A percentile compares a stretch with the other conserved stretches of the same genome.
phyloP scores from a whole-genome alignment of 2,113 vertebrate species.

The Lathamus discolor region DNA sequence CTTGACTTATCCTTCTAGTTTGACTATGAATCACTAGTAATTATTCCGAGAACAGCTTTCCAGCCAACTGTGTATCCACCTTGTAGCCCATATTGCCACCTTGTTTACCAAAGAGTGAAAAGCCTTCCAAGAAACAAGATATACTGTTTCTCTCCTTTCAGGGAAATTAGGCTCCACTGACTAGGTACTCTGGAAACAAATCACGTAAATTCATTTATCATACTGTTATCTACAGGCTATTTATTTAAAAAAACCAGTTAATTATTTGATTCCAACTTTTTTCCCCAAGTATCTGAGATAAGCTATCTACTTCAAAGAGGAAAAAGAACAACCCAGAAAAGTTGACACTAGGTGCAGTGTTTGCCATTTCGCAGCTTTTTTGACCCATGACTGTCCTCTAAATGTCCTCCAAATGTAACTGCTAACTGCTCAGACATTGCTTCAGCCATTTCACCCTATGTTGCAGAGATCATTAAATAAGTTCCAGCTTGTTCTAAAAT shows the following conservation, averaged over 20 bases:
- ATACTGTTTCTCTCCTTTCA: neutral
- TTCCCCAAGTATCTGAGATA: neutral
- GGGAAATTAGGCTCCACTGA: neutral
- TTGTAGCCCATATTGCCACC: neutral
- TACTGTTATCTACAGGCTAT: neutral
- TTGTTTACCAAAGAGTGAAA: neutral
- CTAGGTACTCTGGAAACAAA: neutral
- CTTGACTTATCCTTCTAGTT: conserved; percentile 28
- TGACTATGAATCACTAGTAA: conserved; percentile 35
- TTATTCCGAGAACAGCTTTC: conserved; percentile 1
- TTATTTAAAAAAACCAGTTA: neutral
- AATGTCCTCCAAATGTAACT: neutral
- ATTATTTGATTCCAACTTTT: neutral
- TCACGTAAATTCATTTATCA: neutral
- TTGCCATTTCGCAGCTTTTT: neutral
- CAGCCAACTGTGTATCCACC: conserved; percentile 13
- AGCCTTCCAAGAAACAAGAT: neutral
- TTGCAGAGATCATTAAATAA: neutral
- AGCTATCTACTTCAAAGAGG: neutral
- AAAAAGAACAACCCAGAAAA: neutral
- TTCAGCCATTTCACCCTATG: neutral
- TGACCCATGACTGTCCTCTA: neutral
- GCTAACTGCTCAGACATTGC: neutral
- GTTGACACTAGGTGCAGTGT: neutral
- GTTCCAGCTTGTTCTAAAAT: neutral